phyloP scores from a whole-genome alignment of 2,888 invertebrate genomes.

The Neocrepidodera transversa region DNA sequence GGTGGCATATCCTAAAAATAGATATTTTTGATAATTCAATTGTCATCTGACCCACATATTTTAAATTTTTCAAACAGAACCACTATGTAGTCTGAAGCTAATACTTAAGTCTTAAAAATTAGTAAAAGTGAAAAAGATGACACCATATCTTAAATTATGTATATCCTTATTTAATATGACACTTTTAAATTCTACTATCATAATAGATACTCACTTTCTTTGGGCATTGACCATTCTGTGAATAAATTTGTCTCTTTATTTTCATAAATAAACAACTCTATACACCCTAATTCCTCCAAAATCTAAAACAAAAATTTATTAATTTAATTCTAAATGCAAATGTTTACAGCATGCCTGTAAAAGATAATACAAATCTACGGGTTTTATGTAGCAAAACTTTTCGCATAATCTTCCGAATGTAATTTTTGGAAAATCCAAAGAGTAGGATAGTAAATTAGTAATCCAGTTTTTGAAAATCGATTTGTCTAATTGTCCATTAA shows the following conservation, averaged over 20 bases:
- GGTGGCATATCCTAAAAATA: slow-evolving; percentile 46
- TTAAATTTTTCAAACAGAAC: no score
- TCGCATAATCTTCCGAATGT: slow-evolving; percentile 64
- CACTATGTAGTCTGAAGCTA: no score
- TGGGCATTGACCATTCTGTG: slow-evolving; percentile 43
- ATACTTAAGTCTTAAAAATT: no score
- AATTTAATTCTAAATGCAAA: background rate
- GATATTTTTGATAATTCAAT: no score
- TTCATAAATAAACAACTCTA: slow-evolving; percentile 59
- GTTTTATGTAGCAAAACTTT: slow-evolving; percentile 71
- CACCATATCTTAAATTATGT: no score
- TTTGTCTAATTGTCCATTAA: slow-evolving; percentile 75
- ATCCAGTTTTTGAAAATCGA: slow-evolving; percentile 74
- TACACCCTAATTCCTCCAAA: slow-evolving; percentile 64
- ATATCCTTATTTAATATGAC: no score
- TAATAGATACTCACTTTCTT: slow-evolving; percentile 42
- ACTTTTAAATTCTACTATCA: no score
- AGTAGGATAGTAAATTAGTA: slow-evolving; percentile 70
- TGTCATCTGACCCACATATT: no score
- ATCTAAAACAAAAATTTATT: slow-evolving; percentile 60
- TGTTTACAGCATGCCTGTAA: slow-evolving; percentile 63
- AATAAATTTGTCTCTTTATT: slow-evolving; percentile 59
- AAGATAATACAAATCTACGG: slow-evolving; percentile 69
- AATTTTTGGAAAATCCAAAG: slow-evolving; percentile 69
- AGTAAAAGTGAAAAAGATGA: no score